A percentile compares a stretch with the other conserved stretches of the same genome.
These are phyloP conservation scores for Tinamus major DNA, from an alignment of 2,797 vertebrate genomes.

Conservation along the genomic window DNA sequence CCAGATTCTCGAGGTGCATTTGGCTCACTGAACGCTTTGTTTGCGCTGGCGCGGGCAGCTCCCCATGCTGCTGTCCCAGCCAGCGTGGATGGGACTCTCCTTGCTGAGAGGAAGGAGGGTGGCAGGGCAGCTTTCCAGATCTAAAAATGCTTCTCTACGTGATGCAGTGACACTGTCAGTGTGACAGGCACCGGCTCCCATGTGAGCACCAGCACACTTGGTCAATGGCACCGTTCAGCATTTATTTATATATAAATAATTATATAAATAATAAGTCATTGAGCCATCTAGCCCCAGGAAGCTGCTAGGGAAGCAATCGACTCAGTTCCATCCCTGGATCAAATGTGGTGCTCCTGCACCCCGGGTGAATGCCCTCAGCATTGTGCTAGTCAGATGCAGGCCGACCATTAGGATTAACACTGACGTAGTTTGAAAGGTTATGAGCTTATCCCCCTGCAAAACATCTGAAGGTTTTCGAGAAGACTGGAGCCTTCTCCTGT, in stretches of 20 bases:
- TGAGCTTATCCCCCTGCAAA: not conserved
- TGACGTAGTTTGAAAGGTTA: not conserved
- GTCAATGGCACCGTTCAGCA: too few relatives aligned
- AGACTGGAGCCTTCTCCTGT: not conserved
- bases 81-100: not conserved
- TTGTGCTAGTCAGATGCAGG: not conserved
- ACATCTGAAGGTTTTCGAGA: not conserved
- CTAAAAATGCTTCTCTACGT: not conserved
- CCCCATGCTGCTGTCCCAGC: too few relatives aligned
- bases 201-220: rapidly evolving
- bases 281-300: not conserved
- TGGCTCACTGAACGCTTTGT: constrained; percentile 44
- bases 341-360: not conserved
- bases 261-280: rapidly evolving
- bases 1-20: constrained; percentile 31
- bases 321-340: not conserved
- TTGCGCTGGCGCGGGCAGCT: not conserved
- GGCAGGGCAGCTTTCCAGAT: not conserved
- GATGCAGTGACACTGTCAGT: not conserved
- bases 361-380: not conserved
- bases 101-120: not conserved
- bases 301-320: not conserved
- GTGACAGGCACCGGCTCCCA: not conserved
- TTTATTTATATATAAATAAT: rapidly evolving
- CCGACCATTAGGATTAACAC: not conserved